Evolutionary conservation across 53 echinoderm and acorn worm species (phyloP).

Genomic region (Patiria pectinifera): DNA sequence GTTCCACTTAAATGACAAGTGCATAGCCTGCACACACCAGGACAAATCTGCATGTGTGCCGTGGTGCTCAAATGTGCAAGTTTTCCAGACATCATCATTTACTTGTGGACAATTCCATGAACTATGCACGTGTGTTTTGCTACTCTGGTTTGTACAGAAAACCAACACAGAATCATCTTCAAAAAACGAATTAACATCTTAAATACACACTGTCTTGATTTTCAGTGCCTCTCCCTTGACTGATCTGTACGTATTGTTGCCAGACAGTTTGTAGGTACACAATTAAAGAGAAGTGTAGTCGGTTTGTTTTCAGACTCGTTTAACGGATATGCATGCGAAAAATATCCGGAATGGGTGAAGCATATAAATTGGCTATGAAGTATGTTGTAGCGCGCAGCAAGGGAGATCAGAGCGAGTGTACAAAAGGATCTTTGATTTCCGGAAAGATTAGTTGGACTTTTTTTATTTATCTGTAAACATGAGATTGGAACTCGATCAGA

Average conservation of each 20-base stretch:
- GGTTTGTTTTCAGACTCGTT: constrained; percentile 45
- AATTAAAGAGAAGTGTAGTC: neutral
- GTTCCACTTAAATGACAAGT: neutral
- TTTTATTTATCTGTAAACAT: neutral
- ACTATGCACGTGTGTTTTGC: neutral
- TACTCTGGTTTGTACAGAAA: neutral
- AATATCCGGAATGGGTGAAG: constrained; percentile 29
- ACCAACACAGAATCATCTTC: neutral
- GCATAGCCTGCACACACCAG: neutral
- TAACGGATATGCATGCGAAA: neutral
- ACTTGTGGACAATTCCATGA: neutral
- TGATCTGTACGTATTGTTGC: neutral
- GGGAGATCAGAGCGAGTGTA: neutral
- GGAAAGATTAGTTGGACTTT: neutral
- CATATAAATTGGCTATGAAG: neutral
- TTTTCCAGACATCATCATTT: neutral
- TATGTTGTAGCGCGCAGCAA: neutral
- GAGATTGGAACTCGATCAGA: neutral
- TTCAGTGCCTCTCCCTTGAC: neutral
- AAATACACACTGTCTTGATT: neutral
- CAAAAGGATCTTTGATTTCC: no score
- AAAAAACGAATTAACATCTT: neutral
- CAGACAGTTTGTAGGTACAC: neutral
- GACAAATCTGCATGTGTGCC: neutral
- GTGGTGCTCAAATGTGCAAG: neutral